A percentile compares a stretch with the other conserved stretches of the same genome.
phyloP scores from a whole-genome alignment of 2,888 invertebrate species.

The Drosophila rubida region DNA sequence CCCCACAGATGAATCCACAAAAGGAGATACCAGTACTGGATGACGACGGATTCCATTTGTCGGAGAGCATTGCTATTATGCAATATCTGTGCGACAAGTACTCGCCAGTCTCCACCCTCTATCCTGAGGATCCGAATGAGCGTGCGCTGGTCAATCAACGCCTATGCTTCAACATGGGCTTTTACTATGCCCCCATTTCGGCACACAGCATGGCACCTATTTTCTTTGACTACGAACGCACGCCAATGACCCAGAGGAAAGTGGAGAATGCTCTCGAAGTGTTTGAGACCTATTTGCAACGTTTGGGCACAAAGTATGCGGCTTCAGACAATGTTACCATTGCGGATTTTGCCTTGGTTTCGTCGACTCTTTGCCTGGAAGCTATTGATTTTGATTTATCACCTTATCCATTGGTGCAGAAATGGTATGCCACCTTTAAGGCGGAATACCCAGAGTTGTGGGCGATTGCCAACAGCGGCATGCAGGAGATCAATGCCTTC shows the following conservation, averaged over 20 bases:
- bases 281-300: constrained; percentile 89
- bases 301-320: constrained; percentile 87
- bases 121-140: constrained; percentile 89
- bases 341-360: constrained; percentile 90
- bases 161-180: constrained; percentile 91
- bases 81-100: constrained; percentile 92
- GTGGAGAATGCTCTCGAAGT: constrained; percentile 88
- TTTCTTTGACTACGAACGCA: constrained; percentile 90
- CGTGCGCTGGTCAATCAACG: constrained; percentile 92
- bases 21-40: constrained; percentile 92
- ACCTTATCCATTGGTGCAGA: constrained; percentile 86
- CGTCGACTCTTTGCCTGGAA: constrained; percentile 90
- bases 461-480: constrained; percentile 89
- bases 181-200: constrained; percentile 89
- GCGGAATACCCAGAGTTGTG: constrained; percentile 88
- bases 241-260: constrained; percentile 89
- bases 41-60: constrained; percentile 91
- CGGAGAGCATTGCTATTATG: constrained; percentile 90
- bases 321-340: constrained; percentile 90
- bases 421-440: constrained; percentile 91
- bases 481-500: constrained; percentile 89
- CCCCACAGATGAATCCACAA: constrained; percentile 89
- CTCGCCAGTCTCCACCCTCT: constrained; percentile 87
- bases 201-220: constrained; percentile 88
- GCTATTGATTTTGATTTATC: constrained; percentile 89